Base-by-base conservation (phyloP, 1,140 invertebrate genomes). In the Scaptomyza montana region DNA sequence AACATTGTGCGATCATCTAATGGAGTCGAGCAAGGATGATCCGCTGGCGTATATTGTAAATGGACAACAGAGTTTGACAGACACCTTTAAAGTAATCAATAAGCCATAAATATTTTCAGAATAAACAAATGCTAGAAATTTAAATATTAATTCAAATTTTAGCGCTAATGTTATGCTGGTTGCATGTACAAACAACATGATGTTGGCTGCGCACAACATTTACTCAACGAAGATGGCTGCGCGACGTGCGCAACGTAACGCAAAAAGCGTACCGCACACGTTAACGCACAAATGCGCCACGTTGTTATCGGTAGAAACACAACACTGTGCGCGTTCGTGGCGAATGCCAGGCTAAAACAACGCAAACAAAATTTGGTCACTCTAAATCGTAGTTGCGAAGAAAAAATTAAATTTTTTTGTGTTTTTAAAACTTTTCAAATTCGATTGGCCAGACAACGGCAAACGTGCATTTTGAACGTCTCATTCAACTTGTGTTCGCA, bases 1-100 rank as follows among this genome's bases (percentile, higher is more conserved):
- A 92, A 93, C 78, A 0, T 73, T 78, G 8, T 91, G 90, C 53
- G 80, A 91, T 12, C 61, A 91, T 62, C 62, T 91, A n/a, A 91
- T 90, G 87, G 90, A 91, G 49, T 90, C 90, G 0, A 86, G 84
- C 41, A 78, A 77, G 21, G 87, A 91, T 68, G 90, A 91, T 86
- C 90, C 90, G 2, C 41, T 91, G 43, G 87, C 90, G 7, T 91
- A 91, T 45, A 85, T 91, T 45, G 63, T 91, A 0, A 89, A 91
- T 45, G 80, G 74, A 0, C 80, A 78, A 10, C 67, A 80, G 51
- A 70, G 65, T 39, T 47, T 36, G 2, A 65, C 60, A 6, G 74
- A 89, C 25, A 74, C 55, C 8, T 68, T 80, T 50, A 89, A 84
- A 43, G 30, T 89, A 30, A 74, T 89, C 12, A 89, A 82, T 64